Base-by-base conservation (phyloP, 1,140 invertebrate species). In the Maconellicoccus hirsutus region DNA sequence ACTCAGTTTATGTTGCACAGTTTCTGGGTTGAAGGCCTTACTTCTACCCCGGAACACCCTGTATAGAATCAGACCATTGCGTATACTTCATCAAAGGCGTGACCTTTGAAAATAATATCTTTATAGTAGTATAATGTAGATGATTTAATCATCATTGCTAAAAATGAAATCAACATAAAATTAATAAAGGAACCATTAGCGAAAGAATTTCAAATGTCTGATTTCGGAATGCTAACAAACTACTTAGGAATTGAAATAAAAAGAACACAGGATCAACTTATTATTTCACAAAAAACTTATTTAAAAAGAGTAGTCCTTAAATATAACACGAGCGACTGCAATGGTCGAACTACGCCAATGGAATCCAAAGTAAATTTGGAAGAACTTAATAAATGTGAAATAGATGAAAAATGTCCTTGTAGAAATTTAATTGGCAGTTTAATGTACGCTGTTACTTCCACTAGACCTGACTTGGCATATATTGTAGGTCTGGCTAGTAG, bases 371-470 rank as follows among this genome's bases (percentile, higher is more conserved):
- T 71, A 8, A 10, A 69, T 66, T 66, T 25, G 7, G n/a, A 39
- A 25, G 10, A 19, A 19, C 10, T 38, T 4, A 26, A 75, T 77
- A 63, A 70, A 72, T 12, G 39, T 26, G 3, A 6, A 16, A 70
- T 27, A 29, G 70, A 63, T 70, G 52, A 71, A 39, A 70, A 73
- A 23, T 71, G 72, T 70, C 71, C 73, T 12, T 75, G 74, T 59
- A 25, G 61, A 25, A 69, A 77, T 25, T 25, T 75, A 21, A 72
- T 76, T 14, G 76, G 76, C 0, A 70, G 63, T 7, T 59, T 81
- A 6, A 77, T 80, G 74, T 80, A 77, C 61, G 59, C 79, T 26
- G 78, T 80, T 77, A 72, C 77, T 22, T 76, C 76, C 4, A 79
- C 80, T 14, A 77, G 80, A 75, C 79, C 80, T 21, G 76, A 78